Evolutionary conservation across 2,113 vertebrate genomes (phyloP), one percentile per base, ranked within the genome.

Genomic region (Anarhynchus alexandrinus): DNA sequence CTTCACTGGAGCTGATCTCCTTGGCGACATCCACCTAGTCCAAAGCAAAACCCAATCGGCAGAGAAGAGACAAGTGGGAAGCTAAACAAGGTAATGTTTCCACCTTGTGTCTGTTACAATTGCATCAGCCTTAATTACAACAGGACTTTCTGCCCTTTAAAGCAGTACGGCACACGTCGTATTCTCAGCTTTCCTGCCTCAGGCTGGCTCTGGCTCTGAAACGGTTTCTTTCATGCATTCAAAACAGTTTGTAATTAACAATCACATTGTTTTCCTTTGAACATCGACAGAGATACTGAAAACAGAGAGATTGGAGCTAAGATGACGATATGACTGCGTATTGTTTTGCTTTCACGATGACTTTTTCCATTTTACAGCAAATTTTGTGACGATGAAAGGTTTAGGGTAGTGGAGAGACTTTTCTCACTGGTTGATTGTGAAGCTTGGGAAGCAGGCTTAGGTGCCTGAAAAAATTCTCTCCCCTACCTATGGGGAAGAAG

Each of bases 61-160:
- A 73, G 72, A 69, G n/a, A 49, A 76, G 43, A 81, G 88, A 40
- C 16, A 49, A 80, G 57, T 36, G 69, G 88, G 80, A 92, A 93
- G 69, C 58, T 64, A 22, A 64, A 79, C 66, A 74, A 78, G 57
- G 83, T 90, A 94, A 93, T 4, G 10, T 93, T 98, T 96, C 95
- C 94, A 90, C 93, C 88, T 96, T 83, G 84, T n/a, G 92, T 95
- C 94, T 95, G 82, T 78, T 78, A 61, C 27, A 61, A 93, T 90
- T 93, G 84, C 96, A 97, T 96, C 93, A 89, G 73, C 89, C 52
- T 96, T 96, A 95, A 97, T 97, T 95, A 95, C 93, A 92, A 43
- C 5, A 82, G 94, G 88, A 80, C 94, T 95, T 95, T 81, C 91
- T 92, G 83, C 87, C 90, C 85, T 95, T 94, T 95, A 73, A 96